Conservation (phyloP, 2,113 vertebrate species). For the Campylorhamphus procurvoides region DNA sequence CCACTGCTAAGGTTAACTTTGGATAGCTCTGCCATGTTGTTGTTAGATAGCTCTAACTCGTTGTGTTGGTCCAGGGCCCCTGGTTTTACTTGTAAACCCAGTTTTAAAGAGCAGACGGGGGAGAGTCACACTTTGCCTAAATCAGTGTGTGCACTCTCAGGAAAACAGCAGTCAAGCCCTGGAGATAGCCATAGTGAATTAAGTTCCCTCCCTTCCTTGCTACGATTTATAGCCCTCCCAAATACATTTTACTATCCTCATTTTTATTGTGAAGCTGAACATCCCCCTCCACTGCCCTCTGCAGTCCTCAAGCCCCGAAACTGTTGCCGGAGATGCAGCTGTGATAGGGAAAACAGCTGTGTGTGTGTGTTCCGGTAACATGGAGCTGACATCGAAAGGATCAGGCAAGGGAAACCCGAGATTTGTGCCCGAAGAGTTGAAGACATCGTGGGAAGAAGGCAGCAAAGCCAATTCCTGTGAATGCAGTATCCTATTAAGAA, state of each 20-base stretch:
- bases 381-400: constrained; percentile 1
- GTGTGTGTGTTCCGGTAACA: background rate
- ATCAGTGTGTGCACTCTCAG: rapidly evolving
- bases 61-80: background rate
- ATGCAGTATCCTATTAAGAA: background rate
- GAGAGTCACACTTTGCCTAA: background rate
- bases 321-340: constrained; percentile 3
- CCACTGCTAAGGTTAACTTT: background rate
- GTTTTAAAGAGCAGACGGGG: background rate
- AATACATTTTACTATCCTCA: background rate
- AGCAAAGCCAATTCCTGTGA: background rate
- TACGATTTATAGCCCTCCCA: background rate
- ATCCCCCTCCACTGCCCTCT: constrained; percentile 3
- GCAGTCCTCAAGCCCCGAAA: background rate
- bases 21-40: background rate
- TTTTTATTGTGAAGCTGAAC: background rate
- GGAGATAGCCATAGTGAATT: background rate
- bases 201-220: background rate
- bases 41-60: background rate
- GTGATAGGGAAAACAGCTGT: constrained; percentile 55
- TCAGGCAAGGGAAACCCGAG: constrained; percentile 1
- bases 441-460: constrained; percentile 24
- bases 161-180: background rate
- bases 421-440: constrained; percentile 17
- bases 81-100: background rate